Base-by-base conservation (phyloP, 2,113 vertebrate species). In the Megalops atlanticus region DNA sequence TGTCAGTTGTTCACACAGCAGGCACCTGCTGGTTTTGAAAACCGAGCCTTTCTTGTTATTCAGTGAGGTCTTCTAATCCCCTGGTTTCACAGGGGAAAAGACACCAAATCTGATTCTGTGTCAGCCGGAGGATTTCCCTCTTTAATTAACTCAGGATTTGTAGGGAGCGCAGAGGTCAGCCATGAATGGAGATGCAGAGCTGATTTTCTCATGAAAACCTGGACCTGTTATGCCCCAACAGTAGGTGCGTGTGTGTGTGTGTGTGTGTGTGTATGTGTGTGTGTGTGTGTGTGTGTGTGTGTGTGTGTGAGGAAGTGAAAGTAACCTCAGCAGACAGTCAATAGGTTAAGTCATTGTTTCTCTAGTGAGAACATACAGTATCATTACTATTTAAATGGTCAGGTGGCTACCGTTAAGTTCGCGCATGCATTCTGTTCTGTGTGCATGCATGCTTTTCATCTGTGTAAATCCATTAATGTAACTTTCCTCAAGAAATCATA, bases 71-170 rank as follows among this genome's bases (percentile, higher is more conserved):
- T 80, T 80, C 92, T 94, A 94, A 94, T 95, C 93, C 91, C 84
- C 89, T 81, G 78, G 84, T 89, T 85, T 84, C 85, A 88, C 84
- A 89, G 88, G 86, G 91, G 86, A 86, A 90, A 82, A 90, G 92
- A 93, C 93, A 93, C 90, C 89, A 85, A 93, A 92, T 93, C 87
- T 91, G 79, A 88, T 85, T 91, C 84, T 90, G 85, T 89, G 85
- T 81, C 77, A 80, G 88, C 84, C 85, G 86, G 82, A 90, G 91
- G 94, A 93, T 92, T 94, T 92, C 92, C 92, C 91, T 92, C 87
- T 94, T 94, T 94, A 93, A 94, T 94, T 94, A 94, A 94, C 93
- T 94, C 91, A 91, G 94, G 94, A 94, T 94, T 94, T 94, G 92
- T 92, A 88, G 86, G 79, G 90, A 88, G 88, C 90, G 89, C 79